A percentile compares a stretch with the other conserved stretches of the same genome.
Evolutionary conservation across 2,888 invertebrate species (phyloP).

Genomic region (Phengaris arion): DNA sequence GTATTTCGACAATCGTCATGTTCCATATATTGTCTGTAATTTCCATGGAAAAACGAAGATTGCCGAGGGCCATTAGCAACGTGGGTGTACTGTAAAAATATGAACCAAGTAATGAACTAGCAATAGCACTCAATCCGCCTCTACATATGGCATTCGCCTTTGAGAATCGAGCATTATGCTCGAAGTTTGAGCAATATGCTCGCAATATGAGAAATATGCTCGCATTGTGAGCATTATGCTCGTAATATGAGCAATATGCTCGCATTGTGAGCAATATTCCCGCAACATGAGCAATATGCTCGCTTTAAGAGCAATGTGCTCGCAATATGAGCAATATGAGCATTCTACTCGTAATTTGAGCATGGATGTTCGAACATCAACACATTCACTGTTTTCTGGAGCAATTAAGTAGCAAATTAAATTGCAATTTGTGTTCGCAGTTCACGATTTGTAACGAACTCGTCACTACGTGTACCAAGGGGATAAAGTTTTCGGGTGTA

Average conservation of each 20-base stretch:
- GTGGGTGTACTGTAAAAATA: background rate
- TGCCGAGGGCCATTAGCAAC: no score
- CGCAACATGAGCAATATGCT: background rate
- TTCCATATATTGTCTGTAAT: no score
- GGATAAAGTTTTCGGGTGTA: constrained; percentile 53
- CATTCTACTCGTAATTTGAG: constrained; percentile 67
- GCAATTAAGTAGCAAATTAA: constrained; percentile 28
- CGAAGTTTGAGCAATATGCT: constrained; percentile 29
- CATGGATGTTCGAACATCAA: constrained; percentile 73
- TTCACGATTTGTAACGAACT: constrained; percentile 31
- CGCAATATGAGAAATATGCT: background rate
- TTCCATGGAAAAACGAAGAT: no score
- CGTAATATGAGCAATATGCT: background rate
- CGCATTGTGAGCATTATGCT: background rate
- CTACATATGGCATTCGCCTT: constrained; percentile 28
- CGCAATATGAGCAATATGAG: background rate
- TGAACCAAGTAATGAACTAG: background rate
- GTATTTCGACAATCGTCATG: no score
- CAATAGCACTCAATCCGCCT: constrained; percentile 10
- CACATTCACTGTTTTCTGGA: constrained; percentile 73
- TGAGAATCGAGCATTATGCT: constrained; percentile 5
- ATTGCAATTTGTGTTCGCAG: constrained; percentile 23
- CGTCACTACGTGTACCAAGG: constrained; percentile 72
- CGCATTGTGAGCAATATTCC: background rate
- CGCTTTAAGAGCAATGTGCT: background rate